Evolutionary conservation across 2,888 invertebrate species (phyloP).

Genomic region (Neoascia interrupta): DNA sequence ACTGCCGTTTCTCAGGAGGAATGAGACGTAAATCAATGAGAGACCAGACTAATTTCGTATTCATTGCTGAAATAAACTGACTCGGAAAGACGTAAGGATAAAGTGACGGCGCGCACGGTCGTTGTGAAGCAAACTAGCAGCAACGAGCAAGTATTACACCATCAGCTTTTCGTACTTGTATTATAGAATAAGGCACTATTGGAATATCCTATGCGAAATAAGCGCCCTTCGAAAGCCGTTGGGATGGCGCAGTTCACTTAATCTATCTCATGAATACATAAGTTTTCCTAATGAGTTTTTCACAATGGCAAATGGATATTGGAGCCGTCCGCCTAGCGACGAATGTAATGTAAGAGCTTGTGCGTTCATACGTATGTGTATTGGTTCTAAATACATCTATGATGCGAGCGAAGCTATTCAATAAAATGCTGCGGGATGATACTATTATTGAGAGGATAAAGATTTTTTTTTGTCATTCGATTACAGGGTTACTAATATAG

Average conservation of each 20-base stretch:
- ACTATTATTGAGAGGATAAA: background rate
- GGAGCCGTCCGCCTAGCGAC: background rate
- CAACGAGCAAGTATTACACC: too few species aligned
- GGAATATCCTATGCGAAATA: conserved; percentile 1
- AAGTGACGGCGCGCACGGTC: background rate
- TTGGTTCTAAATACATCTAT: conserved; percentile 14
- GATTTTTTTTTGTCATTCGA: too few species aligned
- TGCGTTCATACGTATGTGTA: background rate
- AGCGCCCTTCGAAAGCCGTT: background rate
- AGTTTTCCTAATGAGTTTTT: conserved; percentile 64
- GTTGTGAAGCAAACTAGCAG: background rate
- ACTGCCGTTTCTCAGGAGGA: background rate
- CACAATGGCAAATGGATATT: conserved; percentile 44
- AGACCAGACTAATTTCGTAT: conserved; percentile 53
- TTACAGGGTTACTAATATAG: too few species aligned
- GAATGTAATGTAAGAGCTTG: conserved; percentile 23
- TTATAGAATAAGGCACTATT: too few species aligned
- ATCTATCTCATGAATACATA: conserved; percentile 65
- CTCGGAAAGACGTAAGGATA: conserved; percentile 2
- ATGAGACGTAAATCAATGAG: conserved; percentile 46
- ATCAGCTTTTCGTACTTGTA: background rate
- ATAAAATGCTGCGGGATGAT: conserved; percentile 17
- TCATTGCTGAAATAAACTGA: conserved; percentile 58
- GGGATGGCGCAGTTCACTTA: conserved; percentile 37
- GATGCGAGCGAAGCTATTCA: too few species aligned